Percentiles rank a stretch among this genome's conserved stretches.
Conservation (phyloP, 2,797 vertebrate species). For the Hoplostethus mediterraneus region DNA sequence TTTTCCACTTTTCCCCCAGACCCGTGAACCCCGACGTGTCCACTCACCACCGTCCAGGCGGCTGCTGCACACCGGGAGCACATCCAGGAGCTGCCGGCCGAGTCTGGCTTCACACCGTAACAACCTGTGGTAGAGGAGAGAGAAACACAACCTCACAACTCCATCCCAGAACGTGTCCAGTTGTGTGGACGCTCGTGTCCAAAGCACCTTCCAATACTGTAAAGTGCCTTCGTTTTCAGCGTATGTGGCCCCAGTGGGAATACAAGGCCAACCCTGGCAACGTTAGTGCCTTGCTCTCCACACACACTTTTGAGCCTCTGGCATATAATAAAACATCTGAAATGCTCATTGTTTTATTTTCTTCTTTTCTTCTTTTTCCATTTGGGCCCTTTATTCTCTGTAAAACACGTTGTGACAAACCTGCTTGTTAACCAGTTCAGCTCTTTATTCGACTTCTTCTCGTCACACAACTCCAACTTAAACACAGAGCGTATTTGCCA, state of each 20-base stretch:
- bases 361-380: neutral
- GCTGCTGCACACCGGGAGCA: slow-evolving; percentile 91
- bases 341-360: neutral
- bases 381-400: neutral
- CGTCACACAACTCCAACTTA: neutral
- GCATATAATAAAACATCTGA: neutral
- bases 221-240: neutral
- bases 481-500: slow-evolving; percentile 2
- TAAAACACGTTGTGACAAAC: neutral
- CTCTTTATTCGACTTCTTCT: neutral
- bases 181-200: neutral
- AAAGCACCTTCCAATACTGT: neutral
- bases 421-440: neutral
- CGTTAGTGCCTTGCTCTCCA: neutral
- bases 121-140: slow-evolving; percentile 85
- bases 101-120: slow-evolving; percentile 91
- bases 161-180: neutral
- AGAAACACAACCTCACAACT: slow-evolving; percentile 11
- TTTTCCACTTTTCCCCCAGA: no score
- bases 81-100: slow-evolving; percentile 87
- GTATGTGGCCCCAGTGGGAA: neutral
- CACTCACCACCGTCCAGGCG: slow-evolving; percentile 90
- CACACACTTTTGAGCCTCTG: neutral
- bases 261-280: no score
- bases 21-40: neutral